Evolutionary conservation across 1,140 invertebrate species (phyloP).

Genomic region (Cotesia chilonis): DNA sequence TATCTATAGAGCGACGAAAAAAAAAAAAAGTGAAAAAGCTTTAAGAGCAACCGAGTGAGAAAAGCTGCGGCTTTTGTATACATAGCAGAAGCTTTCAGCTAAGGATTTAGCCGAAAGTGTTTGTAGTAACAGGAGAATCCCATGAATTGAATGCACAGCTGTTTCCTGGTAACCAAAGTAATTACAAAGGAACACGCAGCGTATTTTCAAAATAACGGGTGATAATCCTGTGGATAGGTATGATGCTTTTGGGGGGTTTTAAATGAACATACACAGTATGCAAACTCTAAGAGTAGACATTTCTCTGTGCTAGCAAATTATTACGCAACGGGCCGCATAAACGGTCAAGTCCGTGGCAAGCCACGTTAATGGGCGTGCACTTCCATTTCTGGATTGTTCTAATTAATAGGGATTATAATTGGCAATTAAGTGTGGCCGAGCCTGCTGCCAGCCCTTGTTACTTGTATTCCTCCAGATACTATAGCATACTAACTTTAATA

Average conservation of each 20-base stretch:
- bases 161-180: constrained; percentile 54
- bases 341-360: constrained; percentile 48
- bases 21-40: not conserved
- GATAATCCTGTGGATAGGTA: constrained; percentile 51
- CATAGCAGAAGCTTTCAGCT: constrained; percentile 10
- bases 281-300: constrained; percentile 13
- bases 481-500: constrained; percentile 21
- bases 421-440: constrained; percentile 54
- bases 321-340: constrained; percentile 56
- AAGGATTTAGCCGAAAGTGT: constrained; percentile 22
- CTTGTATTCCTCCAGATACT: constrained; percentile 19
- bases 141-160: constrained; percentile 56
- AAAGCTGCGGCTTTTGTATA: not conserved
- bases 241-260: not conserved
- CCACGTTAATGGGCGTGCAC: constrained; percentile 43
- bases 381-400: constrained; percentile 59
- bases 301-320: constrained; percentile 54
- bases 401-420: constrained; percentile 65
- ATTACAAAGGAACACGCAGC: constrained; percentile 57
- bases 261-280: constrained; percentile 8
- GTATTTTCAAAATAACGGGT: constrained; percentile 56
- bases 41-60: not conserved
- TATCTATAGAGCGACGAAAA: not conserved
- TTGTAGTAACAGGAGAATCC: constrained; percentile 12
- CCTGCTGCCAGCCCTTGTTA: constrained; percentile 17